Conservation (phyloP, 2,797 vertebrate genomes). For the Amazona ochrocephala region DNA sequence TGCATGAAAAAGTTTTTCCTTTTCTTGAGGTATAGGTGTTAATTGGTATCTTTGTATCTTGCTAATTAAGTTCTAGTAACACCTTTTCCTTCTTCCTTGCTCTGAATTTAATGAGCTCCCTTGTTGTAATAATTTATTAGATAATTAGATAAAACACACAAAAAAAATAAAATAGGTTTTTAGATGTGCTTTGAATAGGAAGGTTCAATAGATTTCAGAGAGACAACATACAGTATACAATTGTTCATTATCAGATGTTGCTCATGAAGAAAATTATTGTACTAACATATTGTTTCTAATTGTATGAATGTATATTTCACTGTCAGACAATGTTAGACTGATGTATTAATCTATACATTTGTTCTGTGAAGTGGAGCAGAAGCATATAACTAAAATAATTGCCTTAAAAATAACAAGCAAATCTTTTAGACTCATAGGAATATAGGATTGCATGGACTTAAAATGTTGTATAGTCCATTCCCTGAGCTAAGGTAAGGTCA, state of each 20-base stretch:
- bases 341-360: background rate
- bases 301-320: background rate
- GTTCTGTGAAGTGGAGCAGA: background rate
- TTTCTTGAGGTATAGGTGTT: slow-evolving; percentile 80
- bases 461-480: background rate
- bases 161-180: slow-evolving; percentile 26
- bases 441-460: background rate
- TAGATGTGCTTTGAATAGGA: slow-evolving; percentile 38
- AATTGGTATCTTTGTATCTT: slow-evolving; percentile 87
- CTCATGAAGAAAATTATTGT: background rate
- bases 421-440: background rate
- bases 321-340: background rate
- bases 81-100: slow-evolving; percentile 79
- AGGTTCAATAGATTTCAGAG: slow-evolving; percentile 38
- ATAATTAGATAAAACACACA: slow-evolving; percentile 80
- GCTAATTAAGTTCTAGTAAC: slow-evolving; percentile 86
- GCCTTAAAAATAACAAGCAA: slow-evolving; percentile 1
- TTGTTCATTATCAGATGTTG: background rate
- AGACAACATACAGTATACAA: background rate
- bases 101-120: slow-evolving; percentile 82
- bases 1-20: slow-evolving; percentile 56
- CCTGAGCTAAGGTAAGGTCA: background rate
- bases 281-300: slow-evolving; percentile 1
- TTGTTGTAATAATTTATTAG: slow-evolving; percentile 82
- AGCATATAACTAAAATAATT: slow-evolving; percentile 28